Conservation (phyloP, 2,888 invertebrate species). For the Eupithecia exiguata region DNA sequence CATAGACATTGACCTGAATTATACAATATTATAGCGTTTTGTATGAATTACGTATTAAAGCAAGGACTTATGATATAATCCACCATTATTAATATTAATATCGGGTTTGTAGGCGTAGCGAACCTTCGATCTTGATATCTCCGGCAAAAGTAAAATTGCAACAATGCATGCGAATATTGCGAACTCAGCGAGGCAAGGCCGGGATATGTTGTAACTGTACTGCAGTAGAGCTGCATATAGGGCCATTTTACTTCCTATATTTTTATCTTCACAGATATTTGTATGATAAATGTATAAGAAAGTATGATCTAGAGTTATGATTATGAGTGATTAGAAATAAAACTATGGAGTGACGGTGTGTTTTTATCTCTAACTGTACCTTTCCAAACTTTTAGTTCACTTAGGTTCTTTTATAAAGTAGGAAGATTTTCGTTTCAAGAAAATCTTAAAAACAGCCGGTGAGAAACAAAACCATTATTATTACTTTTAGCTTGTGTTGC, state of each 20-base stretch:
- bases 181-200: constrained; percentile 44
- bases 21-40: neutral
- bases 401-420: too few species aligned
- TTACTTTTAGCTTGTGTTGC: too few species aligned
- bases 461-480: too few species aligned
- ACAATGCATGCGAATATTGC: constrained; percentile 43
- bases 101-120: constrained; percentile 30
- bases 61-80: constrained; percentile 31
- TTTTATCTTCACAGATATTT: neutral
- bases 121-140: constrained; percentile 43
- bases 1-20: constrained; percentile 12
- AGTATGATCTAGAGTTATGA: neutral
- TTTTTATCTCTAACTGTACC: too few species aligned
- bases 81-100: constrained; percentile 24
- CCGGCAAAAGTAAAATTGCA: constrained; percentile 41
- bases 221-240: constrained; percentile 30
- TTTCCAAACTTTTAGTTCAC: too few species aligned
- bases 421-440: too few species aligned
- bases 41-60: neutral
- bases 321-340: neutral
- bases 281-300: neutral
- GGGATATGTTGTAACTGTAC: constrained; percentile 45
- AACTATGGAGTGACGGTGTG: neutral
- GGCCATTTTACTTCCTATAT: constrained; percentile 20
- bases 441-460: too few species aligned